Percentiles rank a stretch among this genome's conserved stretches.
Conservation (phyloP, 1,140 invertebrate species). For the Elymnias hypermnestra region DNA sequence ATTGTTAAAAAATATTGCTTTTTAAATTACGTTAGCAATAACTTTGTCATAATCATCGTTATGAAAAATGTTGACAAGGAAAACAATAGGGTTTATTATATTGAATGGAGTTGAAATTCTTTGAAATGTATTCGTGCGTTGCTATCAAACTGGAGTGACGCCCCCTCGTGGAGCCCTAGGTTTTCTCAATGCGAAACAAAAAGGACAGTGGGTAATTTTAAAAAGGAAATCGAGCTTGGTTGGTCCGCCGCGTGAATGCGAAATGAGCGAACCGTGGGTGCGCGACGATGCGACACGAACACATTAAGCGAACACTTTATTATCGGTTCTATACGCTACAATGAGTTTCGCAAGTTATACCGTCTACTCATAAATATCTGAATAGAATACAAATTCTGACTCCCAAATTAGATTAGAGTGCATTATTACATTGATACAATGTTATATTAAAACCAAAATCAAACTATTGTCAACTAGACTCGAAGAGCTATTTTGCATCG, state of each 20-base stretch:
- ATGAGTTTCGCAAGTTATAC: slow-evolving; percentile 9
- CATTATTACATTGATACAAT: too few relatives aligned
- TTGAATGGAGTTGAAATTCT: slow-evolving; percentile 19
- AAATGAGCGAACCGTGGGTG: slow-evolving; percentile 59
- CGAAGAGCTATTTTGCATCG: too few relatives aligned
- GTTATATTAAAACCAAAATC: too few relatives aligned
- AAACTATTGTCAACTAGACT: too few relatives aligned
- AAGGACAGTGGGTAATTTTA: slow-evolving; percentile 68
- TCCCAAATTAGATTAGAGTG: too few relatives aligned
- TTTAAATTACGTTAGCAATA: too few relatives aligned
- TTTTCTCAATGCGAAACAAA: slow-evolving; percentile 55
- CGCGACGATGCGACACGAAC: slow-evolving; percentile 54
- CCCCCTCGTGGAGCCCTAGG: slow-evolving; percentile 33
- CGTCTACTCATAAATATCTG: too few relatives aligned
- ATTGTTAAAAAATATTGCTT: too few relatives aligned
- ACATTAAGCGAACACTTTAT: slow-evolving; percentile 55
- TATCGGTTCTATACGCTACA: slow-evolving; percentile 26
- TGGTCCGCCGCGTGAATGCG: slow-evolving; percentile 50
- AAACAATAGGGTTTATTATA: slow-evolving; percentile 20
- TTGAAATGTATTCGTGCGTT: slow-evolving; percentile 27
- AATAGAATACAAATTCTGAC: too few relatives aligned
- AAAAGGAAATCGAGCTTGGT: slow-evolving; percentile 65
- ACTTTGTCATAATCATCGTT: too few relatives aligned
- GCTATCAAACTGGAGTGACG: slow-evolving; percentile 30
- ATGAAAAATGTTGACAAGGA: too few relatives aligned